Conservation (phyloP, 2,797 vertebrate genomes). For the Loriculus beryllinus region DNA sequence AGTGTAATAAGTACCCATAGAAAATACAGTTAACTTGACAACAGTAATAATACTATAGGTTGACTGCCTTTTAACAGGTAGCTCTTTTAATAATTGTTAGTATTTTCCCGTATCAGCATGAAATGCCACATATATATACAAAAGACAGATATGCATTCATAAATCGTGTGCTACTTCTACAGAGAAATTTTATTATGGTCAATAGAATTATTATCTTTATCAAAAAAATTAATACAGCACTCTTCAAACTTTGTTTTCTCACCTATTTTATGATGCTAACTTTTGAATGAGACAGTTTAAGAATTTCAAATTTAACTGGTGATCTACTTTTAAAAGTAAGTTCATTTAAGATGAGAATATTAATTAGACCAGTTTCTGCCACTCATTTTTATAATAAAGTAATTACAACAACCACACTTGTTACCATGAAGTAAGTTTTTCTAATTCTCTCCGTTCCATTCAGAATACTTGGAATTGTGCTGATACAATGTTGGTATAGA, state of each 20-base stretch:
- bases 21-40: not conserved
- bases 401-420: constrained; percentile 58
- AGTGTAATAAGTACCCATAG: not conserved
- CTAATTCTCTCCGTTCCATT: not conserved
- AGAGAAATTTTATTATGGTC: not conserved
- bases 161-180: not conserved
- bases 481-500: not conserved
- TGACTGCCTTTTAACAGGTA: not conserved
- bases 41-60: accelerated
- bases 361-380: constrained; percentile 19
- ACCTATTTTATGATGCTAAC: constrained; percentile 21
- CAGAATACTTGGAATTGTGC: not conserved
- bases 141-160: not conserved
- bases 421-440: not conserved
- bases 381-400: constrained; percentile 42
- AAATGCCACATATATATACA: not conserved
- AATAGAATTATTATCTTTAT: not conserved
- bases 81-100: not conserved
- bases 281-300: not conserved
- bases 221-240: not conserved
- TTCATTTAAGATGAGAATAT: not conserved
- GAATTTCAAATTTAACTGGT: not conserved
- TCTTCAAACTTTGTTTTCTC: constrained; percentile 73
- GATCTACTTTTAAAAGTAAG: not conserved
- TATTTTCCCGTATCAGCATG: not conserved